A percentile compares a stretch with the other conserved stretches of the same genome.
These are phyloP conservation scores for Lithophane semibrunnea DNA, from an alignment of 2,888 invertebrate genomes.

Conservation along the genomic window DNA sequence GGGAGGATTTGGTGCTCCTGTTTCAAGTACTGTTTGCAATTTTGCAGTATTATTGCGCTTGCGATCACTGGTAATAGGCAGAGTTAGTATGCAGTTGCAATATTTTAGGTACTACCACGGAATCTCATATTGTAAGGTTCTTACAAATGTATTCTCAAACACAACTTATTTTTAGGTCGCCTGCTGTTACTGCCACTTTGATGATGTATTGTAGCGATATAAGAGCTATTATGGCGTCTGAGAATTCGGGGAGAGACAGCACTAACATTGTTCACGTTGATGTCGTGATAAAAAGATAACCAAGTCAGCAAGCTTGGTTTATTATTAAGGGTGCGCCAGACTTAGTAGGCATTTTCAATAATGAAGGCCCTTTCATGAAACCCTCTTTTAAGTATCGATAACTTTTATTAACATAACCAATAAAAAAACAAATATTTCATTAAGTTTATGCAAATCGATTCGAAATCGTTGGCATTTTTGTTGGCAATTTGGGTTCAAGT, in stretches of 20 bases:
- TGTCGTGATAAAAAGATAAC: background rate
- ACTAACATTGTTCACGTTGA: background rate
- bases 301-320: slow-evolving; percentile 6
- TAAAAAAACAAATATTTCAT: slow-evolving; percentile 1
- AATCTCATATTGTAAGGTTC: background rate
- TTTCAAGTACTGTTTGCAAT: background rate
- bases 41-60: background rate
- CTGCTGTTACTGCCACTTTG: background rate
- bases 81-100: background rate
- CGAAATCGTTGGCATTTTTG: slow-evolving; percentile 3
- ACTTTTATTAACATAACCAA: background rate
- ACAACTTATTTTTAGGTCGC: background rate
- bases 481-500: slow-evolving; percentile 10
- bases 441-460: slow-evolving; percentile 13
- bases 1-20: background rate
- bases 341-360: background rate
- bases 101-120: background rate
- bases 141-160: background rate
- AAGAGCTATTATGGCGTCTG: background rate
- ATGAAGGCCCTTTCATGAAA: background rate
- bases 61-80: background rate
- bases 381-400: background rate
- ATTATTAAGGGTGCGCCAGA: background rate
- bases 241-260: background rate
- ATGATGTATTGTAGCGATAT: background rate